These are phyloP conservation scores for Lonchura striata DNA, from an alignment of 2,113 vertebrate species.

Conservation along the genomic window DNA sequence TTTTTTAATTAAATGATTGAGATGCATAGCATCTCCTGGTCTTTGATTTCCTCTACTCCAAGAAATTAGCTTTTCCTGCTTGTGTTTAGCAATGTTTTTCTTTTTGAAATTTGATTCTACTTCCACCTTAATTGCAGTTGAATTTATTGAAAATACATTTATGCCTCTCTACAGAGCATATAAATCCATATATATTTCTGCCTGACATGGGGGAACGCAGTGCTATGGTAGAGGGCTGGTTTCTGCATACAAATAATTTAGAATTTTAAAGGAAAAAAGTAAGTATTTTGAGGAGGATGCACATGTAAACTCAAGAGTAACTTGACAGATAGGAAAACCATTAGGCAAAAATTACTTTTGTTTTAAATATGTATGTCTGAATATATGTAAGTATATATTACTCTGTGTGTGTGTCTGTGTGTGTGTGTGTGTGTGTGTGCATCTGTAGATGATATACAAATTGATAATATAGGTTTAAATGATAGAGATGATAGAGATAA, in stretches of 20 bases:
- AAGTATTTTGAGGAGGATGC: background rate
- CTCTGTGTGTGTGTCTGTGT: accelerated
- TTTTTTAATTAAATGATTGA: background rate
- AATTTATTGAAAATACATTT: background rate
- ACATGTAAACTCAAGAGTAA: accelerated
- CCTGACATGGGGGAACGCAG: too few relatives aligned
- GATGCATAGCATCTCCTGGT: background rate
- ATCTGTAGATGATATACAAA: background rate
- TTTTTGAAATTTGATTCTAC: background rate
- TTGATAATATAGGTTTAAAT: background rate
- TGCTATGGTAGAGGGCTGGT: background rate
- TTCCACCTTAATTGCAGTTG: background rate
- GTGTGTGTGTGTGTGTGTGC: accelerated
- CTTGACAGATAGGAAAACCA: background rate
- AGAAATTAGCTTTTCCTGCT: background rate
- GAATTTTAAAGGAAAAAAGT: background rate
- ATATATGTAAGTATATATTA: background rate
- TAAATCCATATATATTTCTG: background rate
- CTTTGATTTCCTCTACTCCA: background rate
- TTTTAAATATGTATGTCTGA: background rate
- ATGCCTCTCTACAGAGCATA: background rate
- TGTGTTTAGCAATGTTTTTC: background rate
- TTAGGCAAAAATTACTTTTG: background rate
- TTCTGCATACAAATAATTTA: background rate
- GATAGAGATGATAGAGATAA: background rate